Conservation (phyloP, 2,113 vertebrate species). For the Plecotus auritus region DNA sequence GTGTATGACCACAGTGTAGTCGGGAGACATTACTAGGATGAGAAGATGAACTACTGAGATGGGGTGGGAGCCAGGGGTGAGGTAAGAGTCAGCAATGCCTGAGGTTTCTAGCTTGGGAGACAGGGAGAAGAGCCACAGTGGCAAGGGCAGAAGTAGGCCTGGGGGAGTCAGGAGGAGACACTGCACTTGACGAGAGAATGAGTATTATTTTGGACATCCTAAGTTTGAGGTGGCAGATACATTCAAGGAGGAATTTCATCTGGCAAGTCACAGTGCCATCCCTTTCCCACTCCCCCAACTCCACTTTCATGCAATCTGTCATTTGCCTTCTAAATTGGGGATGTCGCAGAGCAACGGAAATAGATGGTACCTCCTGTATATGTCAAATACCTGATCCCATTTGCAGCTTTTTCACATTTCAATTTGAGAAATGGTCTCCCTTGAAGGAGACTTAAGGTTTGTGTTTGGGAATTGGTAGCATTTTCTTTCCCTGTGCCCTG, state of each 20-base stretch:
- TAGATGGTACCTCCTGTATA: background rate
- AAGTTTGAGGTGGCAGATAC: conserved; percentile 34
- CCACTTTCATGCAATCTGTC: conserved; percentile 46
- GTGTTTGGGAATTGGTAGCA: conserved; percentile 8
- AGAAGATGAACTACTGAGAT: background rate
- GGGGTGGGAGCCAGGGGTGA: background rate
- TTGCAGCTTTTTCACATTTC: conserved; percentile 49
- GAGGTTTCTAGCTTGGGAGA: background rate
- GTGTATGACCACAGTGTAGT: background rate
- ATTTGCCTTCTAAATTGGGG: conserved; percentile 53
- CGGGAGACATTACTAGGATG: background rate
- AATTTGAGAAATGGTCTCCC: background rate
- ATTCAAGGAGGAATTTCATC: conserved; percentile 38
- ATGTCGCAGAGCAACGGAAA: conserved; percentile 27
- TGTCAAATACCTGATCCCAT: conserved; percentile 38
- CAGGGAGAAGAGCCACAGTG: background rate
- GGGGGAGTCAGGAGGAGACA: background rate
- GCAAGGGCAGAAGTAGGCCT: background rate
- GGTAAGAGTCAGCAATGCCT: background rate
- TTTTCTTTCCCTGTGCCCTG: background rate
- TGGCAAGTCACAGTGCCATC: conserved; percentile 15
- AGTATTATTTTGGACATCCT: background rate
- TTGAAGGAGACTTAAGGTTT: conserved; percentile 28
- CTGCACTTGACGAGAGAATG: background rate
- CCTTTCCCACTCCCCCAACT: background rate